These are phyloP conservation scores for Sphenodon punctatus DNA, from an alignment of 2,797 vertebrate species.

Conservation along the genomic window DNA sequence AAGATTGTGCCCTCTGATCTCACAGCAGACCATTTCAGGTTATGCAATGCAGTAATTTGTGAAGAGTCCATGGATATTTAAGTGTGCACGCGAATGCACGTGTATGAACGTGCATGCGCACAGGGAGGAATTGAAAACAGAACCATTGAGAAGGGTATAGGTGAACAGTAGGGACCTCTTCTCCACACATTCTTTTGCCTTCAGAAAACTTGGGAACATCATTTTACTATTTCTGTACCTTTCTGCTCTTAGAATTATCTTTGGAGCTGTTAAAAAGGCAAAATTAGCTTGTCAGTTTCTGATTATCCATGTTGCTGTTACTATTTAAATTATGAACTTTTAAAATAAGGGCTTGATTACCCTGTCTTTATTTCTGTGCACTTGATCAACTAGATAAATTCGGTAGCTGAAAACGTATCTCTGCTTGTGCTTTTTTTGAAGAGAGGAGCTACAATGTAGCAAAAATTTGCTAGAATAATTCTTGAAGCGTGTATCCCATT, in stretches of 20 bases:
- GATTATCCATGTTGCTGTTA: neutral
- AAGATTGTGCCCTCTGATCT: neutral
- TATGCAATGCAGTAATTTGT: too few species aligned
- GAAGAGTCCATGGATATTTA: fast-evolving
- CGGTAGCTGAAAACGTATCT: conserved; percentile 3
- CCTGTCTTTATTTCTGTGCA: neutral
- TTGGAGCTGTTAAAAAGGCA: neutral
- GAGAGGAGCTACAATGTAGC: too few species aligned
- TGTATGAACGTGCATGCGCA: fast-evolving
- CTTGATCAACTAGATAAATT: conserved; percentile 12
- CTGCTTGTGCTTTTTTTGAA: too few species aligned
- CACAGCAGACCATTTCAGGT: neutral
- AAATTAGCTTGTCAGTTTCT: neutral
- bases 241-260: neutral
- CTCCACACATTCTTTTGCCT: neutral
- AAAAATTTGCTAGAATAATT: conserved; percentile 12
- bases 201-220: neutral
- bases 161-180: fast-evolving
- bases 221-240: neutral
- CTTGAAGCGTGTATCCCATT: neutral
- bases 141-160: fast-evolving
- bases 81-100: neutral
- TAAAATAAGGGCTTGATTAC: neutral
- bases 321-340: neutral
- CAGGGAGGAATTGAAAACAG: neutral